Base-by-base conservation (phyloP, 1,140 invertebrate genomes). In the Eubasilissa regina region DNA sequence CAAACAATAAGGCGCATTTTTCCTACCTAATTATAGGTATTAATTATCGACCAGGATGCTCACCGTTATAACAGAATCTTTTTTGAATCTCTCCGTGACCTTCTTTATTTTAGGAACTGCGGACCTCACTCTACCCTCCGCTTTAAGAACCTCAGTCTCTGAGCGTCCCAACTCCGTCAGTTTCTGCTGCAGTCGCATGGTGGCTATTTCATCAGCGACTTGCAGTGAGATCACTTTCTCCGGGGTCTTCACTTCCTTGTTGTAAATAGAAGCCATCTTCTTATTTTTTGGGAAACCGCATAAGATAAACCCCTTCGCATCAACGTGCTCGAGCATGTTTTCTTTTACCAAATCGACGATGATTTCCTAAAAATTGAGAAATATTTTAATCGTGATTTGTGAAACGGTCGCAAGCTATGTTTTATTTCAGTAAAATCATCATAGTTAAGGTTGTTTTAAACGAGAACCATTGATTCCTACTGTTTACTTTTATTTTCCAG, bases 331-430 rank as follows among this genome's bases (percentile, higher is more conserved):
- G 62, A 89, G 78, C 88, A 90, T 89, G 64, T 85, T 85, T 81
- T 89, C 88, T 84, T 89, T 90, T 53, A 90, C 86, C 47, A 89
- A 83, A 55, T 89, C 87, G 60, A 90, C 85, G 66, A 86, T 87
- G 55, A 87, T 45, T 88, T 89, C 87, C 77, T 78, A 66, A 1
- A 58, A 75, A 10, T n/a, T 0, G 56, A 60, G 48, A 51, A 12
- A 8, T 51, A 51, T 51, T 13, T n/a, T n/a, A n/a, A n/a, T n/a
- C n/a, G n/a, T n/a, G n/a, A n/a, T n/a, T n/a, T n/a, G n/a, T n/a
- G n/a, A n/a, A n/a, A n/a, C n/a, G n/a, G n/a, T n/a, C n/a, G n/a
- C n/a, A n/a, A n/a, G n/a, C n/a, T n/a, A n/a, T n/a, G n/a, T n/a
- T n/a, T n/a, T n/a, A n/a, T n/a, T n/a, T n/a, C n/a, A n/a, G n/a